These are phyloP conservation scores for Leptinotarsa rubiginosa DNA, from an alignment of 2,888 invertebrate genomes.

Conservation along the genomic window DNA sequence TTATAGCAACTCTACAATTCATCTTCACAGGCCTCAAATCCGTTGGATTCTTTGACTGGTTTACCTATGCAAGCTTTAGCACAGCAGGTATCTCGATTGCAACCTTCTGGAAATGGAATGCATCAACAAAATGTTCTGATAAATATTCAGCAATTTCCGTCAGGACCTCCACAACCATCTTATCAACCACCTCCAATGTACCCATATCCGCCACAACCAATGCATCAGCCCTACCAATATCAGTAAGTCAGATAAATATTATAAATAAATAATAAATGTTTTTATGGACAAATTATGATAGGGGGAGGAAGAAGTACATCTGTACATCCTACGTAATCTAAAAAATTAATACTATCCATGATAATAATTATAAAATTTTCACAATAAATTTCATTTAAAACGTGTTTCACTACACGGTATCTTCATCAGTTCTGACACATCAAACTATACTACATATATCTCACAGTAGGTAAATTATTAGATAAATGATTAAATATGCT, in stretches of 20 bases:
- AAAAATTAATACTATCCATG: too few relatives aligned
- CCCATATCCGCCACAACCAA: conserved; percentile 61
- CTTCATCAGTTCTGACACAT: too few relatives aligned
- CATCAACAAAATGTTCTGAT: conserved; percentile 76
- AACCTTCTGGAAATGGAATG: conserved; percentile 62
- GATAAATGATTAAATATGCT: too few relatives aligned
- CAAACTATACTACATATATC: too few relatives aligned
- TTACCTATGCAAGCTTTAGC: conserved; percentile 67
- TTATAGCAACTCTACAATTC: conserved; percentile 62
- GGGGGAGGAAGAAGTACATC: too few relatives aligned
- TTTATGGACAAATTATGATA: too few relatives aligned
- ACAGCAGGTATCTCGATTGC: conserved; percentile 66
- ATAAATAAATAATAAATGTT: too few relatives aligned
- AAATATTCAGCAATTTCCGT: conserved; percentile 75
- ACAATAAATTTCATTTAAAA: too few relatives aligned
- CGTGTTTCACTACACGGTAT: too few relatives aligned
- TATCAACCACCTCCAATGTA: conserved; percentile 68
- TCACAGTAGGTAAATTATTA: too few relatives aligned
- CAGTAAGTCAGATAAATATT: conserved; percentile 57
- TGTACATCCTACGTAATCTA: too few relatives aligned
- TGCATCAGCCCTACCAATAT: conserved; percentile 62
- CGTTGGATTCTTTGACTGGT: conserved; percentile 60
- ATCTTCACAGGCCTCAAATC: conserved; percentile 49
- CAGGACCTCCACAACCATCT: conserved; percentile 64
- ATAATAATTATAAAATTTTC: too few relatives aligned